A percentile compares a stretch with the other conserved stretches of the same genome.
Evolutionary conservation across 2,797 vertebrate species (phyloP).

Genomic region (Dallia pectoralis): DNA sequence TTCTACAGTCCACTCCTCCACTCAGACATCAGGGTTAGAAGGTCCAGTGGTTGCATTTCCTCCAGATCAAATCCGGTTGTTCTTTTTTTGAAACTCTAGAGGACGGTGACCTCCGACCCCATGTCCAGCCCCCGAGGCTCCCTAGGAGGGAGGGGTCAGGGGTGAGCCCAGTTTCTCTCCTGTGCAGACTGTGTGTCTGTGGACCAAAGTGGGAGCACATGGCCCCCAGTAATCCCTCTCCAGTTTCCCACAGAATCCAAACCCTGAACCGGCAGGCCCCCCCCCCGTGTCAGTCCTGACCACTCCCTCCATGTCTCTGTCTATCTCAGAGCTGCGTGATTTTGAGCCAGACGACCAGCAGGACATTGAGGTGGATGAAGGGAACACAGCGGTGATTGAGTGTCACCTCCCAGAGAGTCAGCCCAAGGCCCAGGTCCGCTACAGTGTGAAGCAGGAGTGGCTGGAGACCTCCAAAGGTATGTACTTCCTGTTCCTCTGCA

Average conservation of each 20-base stretch:
- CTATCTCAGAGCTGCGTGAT: conserved; percentile 87
- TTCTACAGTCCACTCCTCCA: conserved; percentile 12
- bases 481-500: not conserved
- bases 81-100: conserved; percentile 70
- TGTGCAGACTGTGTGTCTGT: conserved; percentile 74
- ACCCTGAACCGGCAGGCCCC: conserved; percentile 15
- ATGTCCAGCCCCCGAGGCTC: conserved; percentile 57
- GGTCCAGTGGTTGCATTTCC: conserved; percentile 46
- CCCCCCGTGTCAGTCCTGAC: conserved; percentile 6
- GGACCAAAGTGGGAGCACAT: conserved; percentile 59
- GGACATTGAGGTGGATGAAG: conserved; percentile 96
- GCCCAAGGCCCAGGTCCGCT: conserved; percentile 97
- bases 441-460: conserved; percentile 98
- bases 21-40: conserved; percentile 18
- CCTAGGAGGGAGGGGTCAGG: conserved; percentile 52
- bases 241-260: conserved; percentile 62
- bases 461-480: conserved; percentile 93
- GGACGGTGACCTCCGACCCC: conserved; percentile 63
- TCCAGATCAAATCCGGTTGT: conserved; percentile 59
- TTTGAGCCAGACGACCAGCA: conserved; percentile 93
- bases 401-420: conserved; percentile 96
- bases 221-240: conserved; percentile 65
- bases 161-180: conserved; percentile 52
- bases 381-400: conserved; percentile 94
- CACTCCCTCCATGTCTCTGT: not conserved